Percentiles rank a stretch among this genome's conserved stretches.
phyloP scores from a whole-genome alignment of 2,888 invertebrate species.

The Osmoderma eremita region DNA sequence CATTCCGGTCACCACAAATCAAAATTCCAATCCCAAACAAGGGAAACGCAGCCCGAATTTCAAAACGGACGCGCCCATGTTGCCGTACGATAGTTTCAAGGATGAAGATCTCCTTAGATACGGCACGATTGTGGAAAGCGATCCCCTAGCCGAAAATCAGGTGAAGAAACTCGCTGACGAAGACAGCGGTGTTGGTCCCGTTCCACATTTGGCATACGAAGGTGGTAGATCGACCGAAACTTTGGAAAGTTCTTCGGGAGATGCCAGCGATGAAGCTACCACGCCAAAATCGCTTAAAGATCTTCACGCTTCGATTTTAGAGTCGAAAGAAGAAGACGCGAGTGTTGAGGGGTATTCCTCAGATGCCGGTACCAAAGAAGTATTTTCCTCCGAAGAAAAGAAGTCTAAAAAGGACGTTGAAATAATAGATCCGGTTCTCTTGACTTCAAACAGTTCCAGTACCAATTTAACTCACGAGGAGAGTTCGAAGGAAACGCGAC shows the following conservation, averaged over 20 bases:
- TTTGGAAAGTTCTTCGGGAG: slow-evolving; percentile 50
- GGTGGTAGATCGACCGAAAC: slow-evolving; percentile 51
- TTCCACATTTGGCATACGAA: slow-evolving; percentile 4
- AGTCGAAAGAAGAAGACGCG: slow-evolving; percentile 57
- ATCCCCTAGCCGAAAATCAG: slow-evolving; percentile 45
- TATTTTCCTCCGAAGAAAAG: slow-evolving; percentile 45
- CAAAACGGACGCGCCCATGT: neutral
- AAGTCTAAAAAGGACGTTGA: slow-evolving; percentile 53
- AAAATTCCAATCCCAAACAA: slow-evolving; percentile 6
- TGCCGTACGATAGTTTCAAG: slow-evolving; percentile 14
- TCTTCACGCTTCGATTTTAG: slow-evolving; percentile 50
- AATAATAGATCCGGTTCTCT: slow-evolving; percentile 51
- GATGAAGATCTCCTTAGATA: slow-evolving; percentile 38
- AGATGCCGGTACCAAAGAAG: slow-evolving; percentile 54
- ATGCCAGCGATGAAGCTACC: slow-evolving; percentile 57
- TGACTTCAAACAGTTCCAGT: slow-evolving; percentile 33
- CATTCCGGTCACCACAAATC: slow-evolving; percentile 11
- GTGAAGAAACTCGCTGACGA: slow-evolving; percentile 43
- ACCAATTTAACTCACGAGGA: slow-evolving; percentile 46
- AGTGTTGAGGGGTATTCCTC: slow-evolving; percentile 55
- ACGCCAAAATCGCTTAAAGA: slow-evolving; percentile 48
- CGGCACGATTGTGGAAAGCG: slow-evolving; percentile 45
- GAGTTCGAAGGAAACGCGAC: slow-evolving; percentile 31
- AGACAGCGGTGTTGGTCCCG: slow-evolving; percentile 20
- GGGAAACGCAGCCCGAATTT: slow-evolving; percentile 18